Evolutionary conservation across 1,140 invertebrate genomes (phyloP), one percentile per base, ranked within the genome.

Genomic region (Drosophila bipectinata): DNA sequence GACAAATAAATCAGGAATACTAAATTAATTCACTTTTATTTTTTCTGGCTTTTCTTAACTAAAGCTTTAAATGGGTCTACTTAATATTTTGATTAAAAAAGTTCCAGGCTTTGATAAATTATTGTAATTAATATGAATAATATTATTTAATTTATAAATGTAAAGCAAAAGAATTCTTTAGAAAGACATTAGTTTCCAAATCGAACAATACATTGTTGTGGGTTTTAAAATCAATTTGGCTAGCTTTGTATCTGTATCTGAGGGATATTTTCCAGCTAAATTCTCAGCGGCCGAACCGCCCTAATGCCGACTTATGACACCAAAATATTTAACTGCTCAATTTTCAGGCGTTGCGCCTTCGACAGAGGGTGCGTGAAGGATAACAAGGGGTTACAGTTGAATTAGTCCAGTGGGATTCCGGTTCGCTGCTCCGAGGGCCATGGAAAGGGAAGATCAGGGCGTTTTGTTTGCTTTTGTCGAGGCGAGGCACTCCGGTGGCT

Each of bases 261-360:
- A 44, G 34, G 18, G 34, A 47, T 52, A 37, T 48, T 49, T 69
- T 68, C 39, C 26, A 55, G 24, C 52, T 67, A 26, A 37, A 37
- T 63, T 24, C 28, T 7, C 30, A 30, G 37, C 21, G 30, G 18
- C 12, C 12, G 56, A 59, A 45, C 61, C 57, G 39, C 55, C 49
- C 82, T 81, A 85, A 91, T 81, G 68, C 44, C 89, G 79, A 90
- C 90, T 91, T 91, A 87, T 91, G 82, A 91, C 90, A 91, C 90
- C 90, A 81, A 90, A 91, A 84, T 89, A 72, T 89, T 89, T 87
- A 88, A 90, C 81, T 89, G 89, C 83, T 89, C 80, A 85, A 85
- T 89, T 91, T 88, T 80, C 80, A 52, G 69, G 52, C 71, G 47
- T 72, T 87, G 79, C 60, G 79, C 76, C 72, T 83, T 72, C 21